Evolutionary conservation across 2,888 invertebrate genomes (phyloP), one percentile per base, ranked within the genome.

Genomic region (Eilema caniola): DNA sequence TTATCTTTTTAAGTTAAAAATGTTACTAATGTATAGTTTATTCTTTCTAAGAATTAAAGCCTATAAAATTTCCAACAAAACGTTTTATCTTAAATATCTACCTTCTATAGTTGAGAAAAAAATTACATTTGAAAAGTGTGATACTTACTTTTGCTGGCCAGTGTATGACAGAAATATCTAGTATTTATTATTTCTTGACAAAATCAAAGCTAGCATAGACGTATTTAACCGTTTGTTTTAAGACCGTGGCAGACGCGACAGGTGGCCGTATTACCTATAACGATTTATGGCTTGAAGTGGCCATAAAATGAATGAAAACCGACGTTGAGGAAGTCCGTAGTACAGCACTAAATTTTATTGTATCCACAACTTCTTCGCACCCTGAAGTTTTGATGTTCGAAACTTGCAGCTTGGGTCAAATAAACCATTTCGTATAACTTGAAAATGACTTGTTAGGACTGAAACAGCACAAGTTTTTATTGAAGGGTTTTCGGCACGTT

Each of bases 301-400:
- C 69, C 79, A 76, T 81, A 76, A 81, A 79, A 73, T 71, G 31
- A 76, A 59, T 61, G 56, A 47, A 69, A 75, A 11, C 57, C 33
- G 1, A 66, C 71, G 62, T 76, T 56, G 59, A 69, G 57, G 60
- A 75, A 72, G 65, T 81, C 70, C 61, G 24, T 57, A 81, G 68
- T 67, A 67, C 28, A 16, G n/a, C 67, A 62, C 62, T 57, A 31
- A 69, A 64, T 72, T 76, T 75, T 69, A 79, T 64, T 57, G 65
- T 62, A 63, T 24, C 37, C 12, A 25, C 31, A 75, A 78, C 57
- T 81, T 76, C 61, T 56, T 37, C 63, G 61, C 59, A 66, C 33
- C 57, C 12, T 33, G 62, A 72, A 72, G 75, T 78, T 81, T 69
- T 78, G 67, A 81, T 70, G 72, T 67, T 53, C 68, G n/a, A n/a